Evolutionary conservation across 2,797 vertebrate species (phyloP).

Genomic region (Acipenser oxyrinchus): DNA sequence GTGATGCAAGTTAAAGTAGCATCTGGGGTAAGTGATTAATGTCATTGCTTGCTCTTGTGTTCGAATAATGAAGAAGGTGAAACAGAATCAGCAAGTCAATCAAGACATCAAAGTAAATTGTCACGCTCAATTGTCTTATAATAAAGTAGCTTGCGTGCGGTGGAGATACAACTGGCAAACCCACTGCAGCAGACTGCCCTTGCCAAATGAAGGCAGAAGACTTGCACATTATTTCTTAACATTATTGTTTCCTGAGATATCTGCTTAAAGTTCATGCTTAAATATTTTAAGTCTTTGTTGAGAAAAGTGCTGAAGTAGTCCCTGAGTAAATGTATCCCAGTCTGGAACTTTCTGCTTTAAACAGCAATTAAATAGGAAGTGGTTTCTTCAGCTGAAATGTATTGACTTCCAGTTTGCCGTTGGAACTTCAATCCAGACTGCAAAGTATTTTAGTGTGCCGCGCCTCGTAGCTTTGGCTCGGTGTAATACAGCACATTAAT

Average conservation of each 20-base stretch:
- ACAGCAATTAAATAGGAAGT: constrained; percentile 48
- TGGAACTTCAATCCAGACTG: no score
- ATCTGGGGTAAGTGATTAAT: no score
- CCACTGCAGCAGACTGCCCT: not conserved
- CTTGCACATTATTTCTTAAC: constrained; percentile 22
- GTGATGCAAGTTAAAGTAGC: no score
- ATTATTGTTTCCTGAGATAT: constrained; percentile 24
- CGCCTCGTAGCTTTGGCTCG: no score
- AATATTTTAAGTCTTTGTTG: no score
- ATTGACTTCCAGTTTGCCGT: constrained; percentile 20
- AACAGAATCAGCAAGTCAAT: no score
- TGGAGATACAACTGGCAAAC: not conserved
- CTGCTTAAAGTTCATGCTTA: constrained; percentile 24
- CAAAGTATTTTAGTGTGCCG: no score
- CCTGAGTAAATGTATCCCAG: constrained; percentile 25
- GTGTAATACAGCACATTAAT: no score
- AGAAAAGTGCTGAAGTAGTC: not conserved
- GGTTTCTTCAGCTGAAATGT: constrained; percentile 24
- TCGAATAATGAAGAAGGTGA: no score
- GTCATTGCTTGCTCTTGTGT: no score
- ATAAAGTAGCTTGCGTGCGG: not conserved
- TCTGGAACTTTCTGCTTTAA: constrained; percentile 33
- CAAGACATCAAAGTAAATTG: no score
- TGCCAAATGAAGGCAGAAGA: constrained; percentile 23
- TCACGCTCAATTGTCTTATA: no score